A percentile compares a stretch with the other conserved stretches of the same genome.
Evolutionary conservation across 1,140 invertebrate species (phyloP).

Genomic region (Forficula auricularia): DNA sequence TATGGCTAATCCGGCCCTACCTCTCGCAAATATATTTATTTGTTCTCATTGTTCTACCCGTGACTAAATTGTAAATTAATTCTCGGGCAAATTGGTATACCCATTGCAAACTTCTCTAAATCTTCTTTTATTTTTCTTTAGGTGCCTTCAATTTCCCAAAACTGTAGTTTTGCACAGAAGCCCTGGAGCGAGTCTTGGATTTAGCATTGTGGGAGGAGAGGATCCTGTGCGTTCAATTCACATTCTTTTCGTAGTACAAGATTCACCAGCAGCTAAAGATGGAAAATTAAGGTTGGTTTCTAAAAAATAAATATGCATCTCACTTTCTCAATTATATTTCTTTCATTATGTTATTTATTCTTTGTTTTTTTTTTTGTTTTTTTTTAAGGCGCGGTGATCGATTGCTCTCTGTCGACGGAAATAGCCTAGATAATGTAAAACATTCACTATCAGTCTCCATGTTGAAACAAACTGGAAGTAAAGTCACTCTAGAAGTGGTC

Average conservation of each 20-base stretch:
- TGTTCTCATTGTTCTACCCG: no score
- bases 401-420: slow-evolving; percentile 31
- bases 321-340: no score
- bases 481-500: slow-evolving; percentile 30
- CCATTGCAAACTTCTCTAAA: no score
- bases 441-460: slow-evolving; percentile 29
- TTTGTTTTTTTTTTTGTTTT: slow-evolving; percentile 3
- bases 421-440: slow-evolving; percentile 26
- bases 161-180: slow-evolving; percentile 27
- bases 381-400: slow-evolving; percentile 31
- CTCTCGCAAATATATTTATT: no score
- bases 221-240: slow-evolving; percentile 30
- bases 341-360: no score
- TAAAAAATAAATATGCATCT: no score
- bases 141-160: slow-evolving; percentile 28
- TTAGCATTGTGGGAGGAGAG: slow-evolving; percentile 32
- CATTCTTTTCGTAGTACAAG: slow-evolving; percentile 31
- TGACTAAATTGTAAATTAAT: no score
- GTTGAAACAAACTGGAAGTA: slow-evolving; percentile 27
- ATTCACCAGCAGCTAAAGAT: slow-evolving; percentile 31
- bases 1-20: no score
- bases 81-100: no score
- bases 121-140: no score
- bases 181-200: slow-evolving; percentile 27
- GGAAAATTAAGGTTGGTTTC: slow-evolving; percentile 26